Evolutionary conservation across 2,113 vertebrate genomes (phyloP).

Genomic region (Ursus arctos): DNA sequence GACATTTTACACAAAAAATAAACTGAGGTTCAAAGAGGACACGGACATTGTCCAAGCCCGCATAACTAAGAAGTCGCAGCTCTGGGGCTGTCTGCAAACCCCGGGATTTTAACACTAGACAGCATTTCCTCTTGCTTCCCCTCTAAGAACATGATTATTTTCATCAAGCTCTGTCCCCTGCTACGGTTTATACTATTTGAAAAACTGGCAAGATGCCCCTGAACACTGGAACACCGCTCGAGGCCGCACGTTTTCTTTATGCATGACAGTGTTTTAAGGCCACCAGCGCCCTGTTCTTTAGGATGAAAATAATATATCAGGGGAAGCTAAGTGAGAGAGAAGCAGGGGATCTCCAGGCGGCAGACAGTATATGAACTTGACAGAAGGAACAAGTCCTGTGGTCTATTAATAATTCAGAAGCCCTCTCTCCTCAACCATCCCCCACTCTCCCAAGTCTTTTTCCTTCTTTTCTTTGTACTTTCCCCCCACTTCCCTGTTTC

Average conservation of each 20-base stretch:
- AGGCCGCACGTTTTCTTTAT: neutral
- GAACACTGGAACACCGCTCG: neutral
- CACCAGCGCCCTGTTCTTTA: neutral
- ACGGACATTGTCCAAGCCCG: neutral
- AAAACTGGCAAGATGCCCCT: neutral
- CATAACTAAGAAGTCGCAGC: neutral
- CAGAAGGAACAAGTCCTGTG: neutral
- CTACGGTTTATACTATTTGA: neutral
- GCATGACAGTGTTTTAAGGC: neutral
- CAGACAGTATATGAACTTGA: neutral
- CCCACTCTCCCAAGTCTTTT: neutral
- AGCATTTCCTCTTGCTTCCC: neutral
- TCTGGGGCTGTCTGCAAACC: neutral
- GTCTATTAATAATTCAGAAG: neutral
- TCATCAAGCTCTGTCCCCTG: neutral
- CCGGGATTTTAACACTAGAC: neutral
- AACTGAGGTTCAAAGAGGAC: neutral
- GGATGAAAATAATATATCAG: constrained; percentile 55
- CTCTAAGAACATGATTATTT: neutral
- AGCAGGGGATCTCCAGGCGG: neutral
- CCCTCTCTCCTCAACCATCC: neutral
- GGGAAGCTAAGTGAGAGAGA: constrained; percentile 20
- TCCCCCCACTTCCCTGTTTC: neutral
- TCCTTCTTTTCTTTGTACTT: neutral
- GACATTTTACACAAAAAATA: neutral